These are phyloP conservation scores for Diaprepes abbreviatus DNA, from an alignment of 2,888 invertebrate genomes.

Conservation along the genomic window DNA sequence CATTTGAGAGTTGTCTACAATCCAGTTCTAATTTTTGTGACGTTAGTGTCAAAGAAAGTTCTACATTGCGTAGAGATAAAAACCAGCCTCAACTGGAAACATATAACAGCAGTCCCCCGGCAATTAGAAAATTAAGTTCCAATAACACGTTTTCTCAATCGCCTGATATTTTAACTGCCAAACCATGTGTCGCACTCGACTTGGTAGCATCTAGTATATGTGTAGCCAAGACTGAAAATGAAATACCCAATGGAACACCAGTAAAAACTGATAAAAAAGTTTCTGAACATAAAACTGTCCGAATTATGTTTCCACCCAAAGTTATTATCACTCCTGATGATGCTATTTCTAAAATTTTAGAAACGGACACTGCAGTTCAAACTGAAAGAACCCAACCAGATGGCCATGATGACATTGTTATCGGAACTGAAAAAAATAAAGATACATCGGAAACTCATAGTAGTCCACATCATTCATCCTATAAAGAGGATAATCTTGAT, in stretches of 20 bases:
- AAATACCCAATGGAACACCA: conserved; percentile 22
- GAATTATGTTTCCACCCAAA: conserved; percentile 52
- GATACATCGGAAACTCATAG: conserved; percentile 21
- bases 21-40: conserved; percentile 58
- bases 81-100: conserved; percentile 63
- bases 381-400: conserved; percentile 61
- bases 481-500: conserved; percentile 61
- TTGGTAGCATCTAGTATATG: conserved; percentile 62
- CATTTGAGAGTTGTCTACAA: conserved; percentile 62
- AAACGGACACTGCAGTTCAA: conserved; percentile 45
- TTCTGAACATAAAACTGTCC: conserved; percentile 49
- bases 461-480: conserved; percentile 23
- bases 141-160: conserved; percentile 54
- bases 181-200: conserved; percentile 73
- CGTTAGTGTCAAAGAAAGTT: conserved; percentile 47
- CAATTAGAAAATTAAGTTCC: conserved; percentile 49
- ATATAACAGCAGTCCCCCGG: conserved; percentile 68
- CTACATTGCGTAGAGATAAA: conserved; percentile 29
- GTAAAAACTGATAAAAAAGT: conserved; percentile 34
- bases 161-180: conserved; percentile 68
- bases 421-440: conserved; percentile 43
- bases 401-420: conserved; percentile 58
- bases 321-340: conserved; percentile 58
- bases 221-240: conserved; percentile 14
- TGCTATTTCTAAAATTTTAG: conserved; percentile 53